These are phyloP conservation scores for Caretta caretta DNA, from an alignment of 2,113 vertebrate species.

Conservation along the genomic window DNA sequence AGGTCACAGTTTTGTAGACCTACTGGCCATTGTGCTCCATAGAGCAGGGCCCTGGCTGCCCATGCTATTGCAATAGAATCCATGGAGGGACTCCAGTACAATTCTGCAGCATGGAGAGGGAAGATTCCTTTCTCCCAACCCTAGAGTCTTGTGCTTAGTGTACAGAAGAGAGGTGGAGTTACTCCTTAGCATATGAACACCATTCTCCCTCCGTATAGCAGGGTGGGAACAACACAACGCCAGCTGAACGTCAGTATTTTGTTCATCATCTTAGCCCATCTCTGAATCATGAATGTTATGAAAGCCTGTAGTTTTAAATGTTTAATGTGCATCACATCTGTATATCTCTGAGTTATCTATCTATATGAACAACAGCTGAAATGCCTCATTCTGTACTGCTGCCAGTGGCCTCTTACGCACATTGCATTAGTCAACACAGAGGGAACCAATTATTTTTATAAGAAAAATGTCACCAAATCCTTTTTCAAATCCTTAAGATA, in stretches of 20 bases:
- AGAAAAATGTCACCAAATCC: conserved; percentile 62
- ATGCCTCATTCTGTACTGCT: conserved; percentile 18
- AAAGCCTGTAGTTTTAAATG: conserved; percentile 40
- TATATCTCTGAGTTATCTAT: conserved; percentile 8
- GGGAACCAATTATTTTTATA: conserved; percentile 69
- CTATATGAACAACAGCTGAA: conserved; percentile 69
- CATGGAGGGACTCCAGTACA: not conserved
- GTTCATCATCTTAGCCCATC: conserved; percentile 55
- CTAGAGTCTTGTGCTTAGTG: not conserved
- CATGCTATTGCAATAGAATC: not conserved
- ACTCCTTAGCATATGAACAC: conserved; percentile 2
- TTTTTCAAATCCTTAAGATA: conserved; percentile 68
- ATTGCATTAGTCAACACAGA: conserved; percentile 54
- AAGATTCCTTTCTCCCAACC: not conserved
- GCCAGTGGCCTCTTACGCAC: conserved; percentile 38
- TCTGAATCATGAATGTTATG: conserved; percentile 27
- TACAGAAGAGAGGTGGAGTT: conserved; percentile 16
- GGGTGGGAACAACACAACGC: conserved; percentile 16
- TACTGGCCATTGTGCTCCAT: not conserved
- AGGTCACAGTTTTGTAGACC: not conserved
- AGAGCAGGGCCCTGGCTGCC: not conserved
- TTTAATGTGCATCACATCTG: conserved; percentile 65
- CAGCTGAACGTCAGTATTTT: conserved; percentile 38
- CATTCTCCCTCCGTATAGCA: not conserved
- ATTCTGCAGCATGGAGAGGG: not conserved